Evolutionary conservation across 2,888 invertebrate species (phyloP), one percentile per base, ranked within the genome.

Genomic region (Dastarcus helophoroides): DNA sequence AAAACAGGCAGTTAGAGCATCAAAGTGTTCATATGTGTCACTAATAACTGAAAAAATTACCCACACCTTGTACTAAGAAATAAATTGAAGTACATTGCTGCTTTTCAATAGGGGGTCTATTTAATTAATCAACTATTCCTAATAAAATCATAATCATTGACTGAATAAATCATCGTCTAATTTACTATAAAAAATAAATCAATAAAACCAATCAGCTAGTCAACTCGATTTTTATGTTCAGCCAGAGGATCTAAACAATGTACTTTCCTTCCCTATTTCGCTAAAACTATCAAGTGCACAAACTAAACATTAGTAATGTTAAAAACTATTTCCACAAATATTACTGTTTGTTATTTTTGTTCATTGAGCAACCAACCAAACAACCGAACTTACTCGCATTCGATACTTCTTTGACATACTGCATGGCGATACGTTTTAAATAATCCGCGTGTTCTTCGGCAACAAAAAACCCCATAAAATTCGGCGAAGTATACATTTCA

Each of bases 391-490:
- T 68, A 80, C 80, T 76, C 51, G 78, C 69, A 50, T 76, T 73
- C 28, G 79, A 74, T 9, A 84, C 76, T 64, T 83, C 81, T 59
- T 80, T 80, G 15, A 82, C 80, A 65, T 82, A 86, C 51, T 81
- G 77, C 44, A 79, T 67, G 2, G 86, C 81, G 42, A 89, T 68
- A 42, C 77, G 71, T 54, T 81, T 82, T 33, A 90, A 64, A 56
- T 82, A 79, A 42, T 81, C 79, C 0, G 84, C 83, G 63, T 83
- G 80, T 39, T 79, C 73, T 44, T 88, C 83, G 8, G 79, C 78
- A 2, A 90, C 77, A 62, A 90, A 90, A 27, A 89, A 71, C 0
- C 90, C 91, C 79, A 91, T 86, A 56, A 89, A 91, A 60, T 88
- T 89, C 10, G 78, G 79, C 14, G 88, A 88, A 27, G 82, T 74